Base-by-base conservation (phyloP, 2,888 invertebrate species). In the Yponomeuta sedellus region DNA sequence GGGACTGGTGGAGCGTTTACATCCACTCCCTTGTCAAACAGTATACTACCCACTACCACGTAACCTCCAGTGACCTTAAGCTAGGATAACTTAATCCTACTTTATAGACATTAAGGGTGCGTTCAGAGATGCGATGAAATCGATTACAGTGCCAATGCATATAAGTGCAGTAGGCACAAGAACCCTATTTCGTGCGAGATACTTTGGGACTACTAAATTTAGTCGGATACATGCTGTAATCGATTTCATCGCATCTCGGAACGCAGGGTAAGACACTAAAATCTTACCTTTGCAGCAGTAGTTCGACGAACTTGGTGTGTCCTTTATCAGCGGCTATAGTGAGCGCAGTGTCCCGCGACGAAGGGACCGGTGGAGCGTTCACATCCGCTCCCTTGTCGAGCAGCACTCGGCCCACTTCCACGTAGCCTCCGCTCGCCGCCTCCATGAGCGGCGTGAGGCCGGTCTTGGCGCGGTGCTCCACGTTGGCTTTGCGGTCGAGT, bases 301-400 rank as follows among this genome's bases (percentile, higher is more conserved):
- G 92, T 86, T 97, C 97, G 34, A 97, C 97, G 81, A 97, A 97
- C 85, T 98, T 95, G 78, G 96, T 96, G 88, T 99, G 99, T 0
- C 99, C 99, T 86, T 99, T 99, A 83, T 99, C 99, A n/a, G 99
- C 99, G 69, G 99, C 99, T 76, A 99, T 99, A 69, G 99, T 99
- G 65, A 99, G 94, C 25, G 99, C 99, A 8, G 99, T 99, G 89
- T 99, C 99, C 66, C 99, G 92, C 4, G 98, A 98, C 20, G 98
- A 98, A 20, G 99, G 99, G 70, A 99, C 99, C 39, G 99, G 99
- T 20, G 98, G 96, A 52, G 99, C 99, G 91, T 99, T 99, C 0
- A 99, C 99, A 88, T 99, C 99, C 3, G 99, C 99, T 2, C 97
- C 97, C 88, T 98, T 98, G 80, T 98, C 98, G 59, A 99, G 92